A percentile compares a stretch with the other conserved stretches of the same genome.
Evolutionary conservation across 2,888 invertebrate species (phyloP).

Genomic region (Stenchaetothrips biformis): DNA sequence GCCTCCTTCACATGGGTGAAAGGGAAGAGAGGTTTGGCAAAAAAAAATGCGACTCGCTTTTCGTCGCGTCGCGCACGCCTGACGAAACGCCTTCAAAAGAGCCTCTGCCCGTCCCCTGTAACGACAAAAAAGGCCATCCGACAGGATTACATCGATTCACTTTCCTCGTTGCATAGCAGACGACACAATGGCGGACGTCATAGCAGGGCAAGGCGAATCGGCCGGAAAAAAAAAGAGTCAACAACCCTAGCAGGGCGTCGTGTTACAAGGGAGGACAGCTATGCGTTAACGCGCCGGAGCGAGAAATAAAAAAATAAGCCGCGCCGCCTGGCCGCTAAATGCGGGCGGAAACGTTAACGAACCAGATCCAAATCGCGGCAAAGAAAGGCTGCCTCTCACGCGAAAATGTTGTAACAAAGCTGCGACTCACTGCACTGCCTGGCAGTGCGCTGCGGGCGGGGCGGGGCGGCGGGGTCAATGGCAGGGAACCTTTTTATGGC

Average conservation of each 20-base stretch:
- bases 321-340: conserved; percentile 2
- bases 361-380: not conserved
- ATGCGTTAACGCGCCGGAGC: not conserved
- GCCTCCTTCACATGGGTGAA: not conserved
- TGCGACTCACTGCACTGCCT: not conserved
- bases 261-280: not conserved
- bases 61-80: not conserved
- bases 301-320: not conserved
- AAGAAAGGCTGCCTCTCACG: not conserved
- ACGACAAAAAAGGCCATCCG: not conserved
- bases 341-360: conserved; percentile 17
- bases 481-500: too few species aligned
- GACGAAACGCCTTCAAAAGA: not conserved
- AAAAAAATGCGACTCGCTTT: not conserved
- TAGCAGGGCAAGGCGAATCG: not conserved
- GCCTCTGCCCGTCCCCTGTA: not conserved
- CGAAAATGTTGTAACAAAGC: not conserved
- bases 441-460: not conserved
- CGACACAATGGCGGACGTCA: not conserved
- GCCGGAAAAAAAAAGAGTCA: not conserved
- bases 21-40: not conserved
- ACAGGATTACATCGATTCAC: conserved; percentile 21
- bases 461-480: not conserved
- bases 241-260: not conserved
- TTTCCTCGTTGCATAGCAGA: not conserved